Evolutionary conservation across 1,140 invertebrate species (phyloP), one percentile per base, ranked within the genome.

Genomic region (Drosophila sturtevanti): DNA sequence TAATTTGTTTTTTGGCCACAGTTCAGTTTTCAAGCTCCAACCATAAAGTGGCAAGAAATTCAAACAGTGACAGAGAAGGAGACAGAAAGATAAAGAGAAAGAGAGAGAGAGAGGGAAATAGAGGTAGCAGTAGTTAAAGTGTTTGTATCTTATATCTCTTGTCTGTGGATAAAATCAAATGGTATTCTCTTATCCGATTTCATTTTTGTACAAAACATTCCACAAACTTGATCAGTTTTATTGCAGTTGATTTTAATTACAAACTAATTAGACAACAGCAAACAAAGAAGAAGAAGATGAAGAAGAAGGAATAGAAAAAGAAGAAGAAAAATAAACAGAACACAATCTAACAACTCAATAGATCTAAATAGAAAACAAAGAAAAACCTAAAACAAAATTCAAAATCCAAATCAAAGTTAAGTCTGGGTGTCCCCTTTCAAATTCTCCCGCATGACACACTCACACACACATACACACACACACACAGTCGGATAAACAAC

Each of bases 221-320:
- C 41, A 11, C 44, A 63, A 41, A 24, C 18, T 41, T 55, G 61
- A 56, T 52, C 34, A 62, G 12, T 70, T 84, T 79, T 68, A 86
- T 86, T 52, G 51, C 60, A 59, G 58, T 37, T 38, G 60, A 64
- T 41, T 87, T 86, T 89, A 74, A 87, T 89, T 76, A 72, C 70
- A 82, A 86, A 87, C 82, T 87, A 86, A 86, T 86, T 87, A 78
- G 79, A 51, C 24, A 35, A 51, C 18, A 51, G 58, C 64, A 21
- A 22, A 58, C 27, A 62, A 72, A 67, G 62, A 61, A n/a, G n/a
- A 31, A 31, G 51, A 54, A 59, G 55, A 68, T 16, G 21, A 9
- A 37, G 12, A 16, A 58, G 69, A 54, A 71, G 62, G 51, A 44
- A 56, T 66, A 2, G 4, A 31, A 31, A 54, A 54, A 59, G 55